Percentiles rank a stretch among this genome's conserved stretches.
phyloP scores from a whole-genome alignment of 1,140 invertebrate genomes.

The Steinernema khuongi region DNA sequence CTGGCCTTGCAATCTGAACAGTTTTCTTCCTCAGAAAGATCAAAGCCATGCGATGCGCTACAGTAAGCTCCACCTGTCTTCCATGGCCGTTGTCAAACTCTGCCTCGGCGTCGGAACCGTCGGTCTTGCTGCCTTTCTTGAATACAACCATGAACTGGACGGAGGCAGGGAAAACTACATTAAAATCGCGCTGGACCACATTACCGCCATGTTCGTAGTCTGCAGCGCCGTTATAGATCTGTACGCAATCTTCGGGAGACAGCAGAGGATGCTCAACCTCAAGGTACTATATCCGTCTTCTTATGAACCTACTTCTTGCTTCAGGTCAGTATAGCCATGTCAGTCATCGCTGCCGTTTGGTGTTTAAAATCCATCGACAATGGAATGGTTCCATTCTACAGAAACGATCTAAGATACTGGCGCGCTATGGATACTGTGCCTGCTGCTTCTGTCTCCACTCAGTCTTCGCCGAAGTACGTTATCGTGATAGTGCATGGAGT shows the following conservation, averaged over 20 bases:
- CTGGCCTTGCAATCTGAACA: conserved; percentile 12
- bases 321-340: conserved; percentile 51
- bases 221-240: conserved; percentile 48
- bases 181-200: conserved; percentile 54
- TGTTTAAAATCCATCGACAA: conserved; percentile 55
- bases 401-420: conserved; percentile 50
- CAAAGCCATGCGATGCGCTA: conserved; percentile 39
- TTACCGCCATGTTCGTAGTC: conserved; percentile 49
- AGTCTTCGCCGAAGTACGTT: conserved; percentile 42
- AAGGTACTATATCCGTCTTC: conserved; percentile 31
- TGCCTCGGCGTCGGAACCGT: conserved; percentile 41
- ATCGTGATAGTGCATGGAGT: conserved; percentile 52
- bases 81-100: conserved; percentile 44
- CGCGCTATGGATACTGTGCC: conserved; percentile 27
- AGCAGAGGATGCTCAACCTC: conserved; percentile 46
- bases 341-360: conserved; percentile 54
- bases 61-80: conserved; percentile 36
- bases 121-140: conserved; percentile 47
- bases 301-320: neutral
- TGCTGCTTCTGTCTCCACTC: conserved; percentile 27
- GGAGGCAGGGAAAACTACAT: conserved; percentile 52
- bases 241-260: conserved; percentile 41
- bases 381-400: conserved; percentile 53
- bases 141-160: conserved; percentile 51
- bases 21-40: conserved; percentile 39